These are phyloP conservation scores for Polypedilum pembai DNA, from an alignment of 1,140 invertebrate genomes.

Conservation along the genomic window DNA sequence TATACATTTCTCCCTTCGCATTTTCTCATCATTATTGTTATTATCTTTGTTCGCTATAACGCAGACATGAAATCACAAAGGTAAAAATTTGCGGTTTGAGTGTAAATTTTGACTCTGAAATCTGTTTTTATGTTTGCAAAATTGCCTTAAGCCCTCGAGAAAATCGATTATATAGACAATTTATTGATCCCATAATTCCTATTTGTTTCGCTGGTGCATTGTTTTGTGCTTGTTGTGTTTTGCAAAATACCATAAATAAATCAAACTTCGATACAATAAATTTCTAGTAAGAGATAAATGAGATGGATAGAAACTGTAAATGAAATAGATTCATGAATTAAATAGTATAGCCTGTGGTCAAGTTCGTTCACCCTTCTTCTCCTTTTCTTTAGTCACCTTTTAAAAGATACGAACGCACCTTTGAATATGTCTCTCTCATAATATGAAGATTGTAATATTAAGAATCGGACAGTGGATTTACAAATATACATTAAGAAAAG, in stretches of 20 bases:
- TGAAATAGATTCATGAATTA: not conserved
- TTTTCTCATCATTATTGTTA: not conserved
- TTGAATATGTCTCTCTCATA: not conserved
- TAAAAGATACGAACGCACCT: not conserved
- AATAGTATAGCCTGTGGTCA: too few species aligned
- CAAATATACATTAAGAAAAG: too few species aligned
- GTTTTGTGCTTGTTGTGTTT: too few species aligned
- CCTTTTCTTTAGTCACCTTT: not conserved
- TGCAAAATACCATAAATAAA: not conserved
- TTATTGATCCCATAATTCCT: conserved; percentile 2
- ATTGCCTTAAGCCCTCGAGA: not conserved
- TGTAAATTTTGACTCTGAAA: not conserved
- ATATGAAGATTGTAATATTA: not conserved
- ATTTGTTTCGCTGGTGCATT: not conserved
- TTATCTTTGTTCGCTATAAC: not conserved
- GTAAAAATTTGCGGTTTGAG: not conserved
- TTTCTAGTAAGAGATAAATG: not conserved
- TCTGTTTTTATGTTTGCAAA: not conserved
- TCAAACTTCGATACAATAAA: not conserved
- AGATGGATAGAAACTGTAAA: not conserved
- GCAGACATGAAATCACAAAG: not conserved
- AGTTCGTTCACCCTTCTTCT: not conserved
- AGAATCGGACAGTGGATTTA: too few species aligned
- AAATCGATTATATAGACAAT: not conserved
- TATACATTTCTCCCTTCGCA: not conserved